Percentiles rank a stretch among this genome's conserved stretches.
Conservation (phyloP, 2,888 invertebrate genomes). For the Heliconius cydno region DNA sequence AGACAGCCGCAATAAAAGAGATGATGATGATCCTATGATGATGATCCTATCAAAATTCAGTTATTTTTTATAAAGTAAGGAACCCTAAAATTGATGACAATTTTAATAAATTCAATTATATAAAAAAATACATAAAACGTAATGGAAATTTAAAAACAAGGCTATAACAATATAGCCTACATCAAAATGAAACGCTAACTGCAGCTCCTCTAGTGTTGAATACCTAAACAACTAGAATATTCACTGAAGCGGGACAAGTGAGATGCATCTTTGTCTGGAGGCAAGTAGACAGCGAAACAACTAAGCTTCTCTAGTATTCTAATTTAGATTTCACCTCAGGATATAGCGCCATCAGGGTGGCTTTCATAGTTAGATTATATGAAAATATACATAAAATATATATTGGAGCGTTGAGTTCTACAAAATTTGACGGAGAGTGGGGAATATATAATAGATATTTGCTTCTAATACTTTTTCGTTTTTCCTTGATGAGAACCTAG, state of each 20-base stretch:
- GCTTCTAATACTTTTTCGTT: no score
- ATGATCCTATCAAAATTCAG: no score
- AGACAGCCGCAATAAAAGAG: no score
- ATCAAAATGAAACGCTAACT: neutral
- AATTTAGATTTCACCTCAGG: conserved; percentile 2
- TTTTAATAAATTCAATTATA: neutral
- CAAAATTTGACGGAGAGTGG: no score
- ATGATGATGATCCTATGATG: no score
- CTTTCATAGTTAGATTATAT: neutral
- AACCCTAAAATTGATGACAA: no score
- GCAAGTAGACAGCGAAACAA: conserved; percentile 7
- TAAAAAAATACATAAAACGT: neutral
- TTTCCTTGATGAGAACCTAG: no score
- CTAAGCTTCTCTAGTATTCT: neutral
- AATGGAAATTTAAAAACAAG: neutral
- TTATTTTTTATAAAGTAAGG: no score
- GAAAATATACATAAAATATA: neutral
- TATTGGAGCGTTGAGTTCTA: no score
- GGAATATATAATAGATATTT: no score
- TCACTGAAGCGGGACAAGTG: conserved; percentile 8
- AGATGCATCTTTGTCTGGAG: conserved; percentile 5
- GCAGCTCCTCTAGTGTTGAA: neutral
- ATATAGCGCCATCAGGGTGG: neutral
- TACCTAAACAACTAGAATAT: conserved; percentile 15
- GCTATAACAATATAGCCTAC: neutral